A percentile compares a stretch with the other conserved stretches of the same genome.
phyloP scores from a whole-genome alignment of 2,113 vertebrate species.

The Thinocorus orbignyianus region DNA sequence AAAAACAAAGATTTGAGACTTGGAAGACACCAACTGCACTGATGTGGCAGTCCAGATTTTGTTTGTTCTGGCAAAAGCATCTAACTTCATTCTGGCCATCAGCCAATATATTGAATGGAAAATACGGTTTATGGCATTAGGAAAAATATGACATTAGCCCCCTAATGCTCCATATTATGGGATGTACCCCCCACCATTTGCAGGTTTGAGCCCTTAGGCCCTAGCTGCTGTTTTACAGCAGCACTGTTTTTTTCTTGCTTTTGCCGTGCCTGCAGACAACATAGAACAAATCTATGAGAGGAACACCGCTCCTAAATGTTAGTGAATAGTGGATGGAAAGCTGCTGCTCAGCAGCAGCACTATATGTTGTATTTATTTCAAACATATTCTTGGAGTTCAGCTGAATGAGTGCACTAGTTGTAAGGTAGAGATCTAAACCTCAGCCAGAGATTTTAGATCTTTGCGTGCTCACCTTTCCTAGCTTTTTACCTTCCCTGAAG shows the following conservation, averaged over 20 bases:
- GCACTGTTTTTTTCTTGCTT: not conserved
- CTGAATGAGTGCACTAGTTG: not conserved
- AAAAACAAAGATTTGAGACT: not conserved
- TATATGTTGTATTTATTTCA: not conserved
- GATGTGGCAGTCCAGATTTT: not conserved
- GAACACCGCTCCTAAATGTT: not conserved
- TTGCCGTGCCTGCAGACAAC: not conserved
- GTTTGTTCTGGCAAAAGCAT: conserved; percentile 1
- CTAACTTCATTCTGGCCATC: conserved; percentile 1
- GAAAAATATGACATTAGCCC: conserved; percentile 44
- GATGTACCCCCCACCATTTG: conserved; percentile 20
- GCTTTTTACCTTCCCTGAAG: not conserved
- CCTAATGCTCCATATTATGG: conserved; percentile 30
- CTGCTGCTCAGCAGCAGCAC: not conserved
- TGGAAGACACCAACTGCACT: not conserved
- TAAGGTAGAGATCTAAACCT: not conserved
- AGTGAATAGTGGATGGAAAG: not conserved
- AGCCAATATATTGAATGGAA: conserved; percentile 32
- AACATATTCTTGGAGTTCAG: not conserved
- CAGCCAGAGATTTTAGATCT: not conserved
- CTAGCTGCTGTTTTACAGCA: not conserved
- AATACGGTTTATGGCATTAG: not conserved
- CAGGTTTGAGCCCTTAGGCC: conserved; percentile 52
- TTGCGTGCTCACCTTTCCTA: not conserved
- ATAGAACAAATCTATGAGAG: not conserved